Conservation (phyloP, 2,797 vertebrate genomes). For the Lithobates pipiens region DNA sequence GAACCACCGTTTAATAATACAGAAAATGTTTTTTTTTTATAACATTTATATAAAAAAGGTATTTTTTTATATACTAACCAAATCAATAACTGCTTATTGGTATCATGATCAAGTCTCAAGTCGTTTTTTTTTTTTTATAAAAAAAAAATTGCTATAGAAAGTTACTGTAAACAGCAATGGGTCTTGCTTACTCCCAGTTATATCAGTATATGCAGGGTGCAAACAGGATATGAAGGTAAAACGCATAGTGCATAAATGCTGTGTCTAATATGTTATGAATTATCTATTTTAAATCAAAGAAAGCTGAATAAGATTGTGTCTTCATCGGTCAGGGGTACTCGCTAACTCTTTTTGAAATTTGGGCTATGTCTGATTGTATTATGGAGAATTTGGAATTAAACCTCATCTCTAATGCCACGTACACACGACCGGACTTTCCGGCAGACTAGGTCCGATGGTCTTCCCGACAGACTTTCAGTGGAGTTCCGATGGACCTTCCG, state of each 20-base stretch:
- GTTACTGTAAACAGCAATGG: neutral
- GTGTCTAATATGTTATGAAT: neutral
- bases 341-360: neutral
- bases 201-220: neutral
- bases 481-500: no score
- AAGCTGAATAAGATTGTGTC: neutral
- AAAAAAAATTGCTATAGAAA: neutral
- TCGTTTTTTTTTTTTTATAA: no score
- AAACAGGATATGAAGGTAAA: neutral
- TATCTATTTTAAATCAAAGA: neutral
- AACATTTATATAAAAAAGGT: neutral
- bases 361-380: neutral
- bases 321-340: neutral
- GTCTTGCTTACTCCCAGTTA: neutral
- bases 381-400: neutral
- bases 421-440: no score
- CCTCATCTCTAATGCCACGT: no score
- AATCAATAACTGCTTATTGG: neutral
- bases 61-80: no score
- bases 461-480: no score
- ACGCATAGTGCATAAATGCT: neutral
- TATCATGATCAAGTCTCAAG: no score
- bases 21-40: no score
- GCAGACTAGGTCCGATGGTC: no score
- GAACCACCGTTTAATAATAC: no score